Base-by-base conservation (phyloP, 2,888 invertebrate species). In the Chymomyza procnemis region DNA sequence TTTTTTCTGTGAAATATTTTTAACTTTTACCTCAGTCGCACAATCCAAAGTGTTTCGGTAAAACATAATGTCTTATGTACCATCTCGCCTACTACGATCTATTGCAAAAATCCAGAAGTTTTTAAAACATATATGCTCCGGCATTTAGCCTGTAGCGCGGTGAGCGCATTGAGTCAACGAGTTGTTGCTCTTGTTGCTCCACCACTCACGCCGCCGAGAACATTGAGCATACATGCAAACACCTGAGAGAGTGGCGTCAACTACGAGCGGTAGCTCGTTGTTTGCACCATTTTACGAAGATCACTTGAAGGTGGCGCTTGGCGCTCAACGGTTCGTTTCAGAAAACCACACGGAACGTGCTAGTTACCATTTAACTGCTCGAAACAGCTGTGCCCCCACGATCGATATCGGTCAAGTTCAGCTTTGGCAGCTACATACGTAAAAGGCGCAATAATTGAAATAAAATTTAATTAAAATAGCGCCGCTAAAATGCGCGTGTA, bases 321-420 rank as follows among this genome's bases (percentile, higher is more conserved):
- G 85, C 79, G 74, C 74, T 80, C 66, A 66, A 56, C 73, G 63
- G 63, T 56, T 63, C 48, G 50, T 50, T 50, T 6, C 8, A 8
- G 8, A 18, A 50, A 6, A 2, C 3, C 18, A 8, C 14, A 4
- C 50, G 50, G 19, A 50, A 5, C 18, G 50, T 16, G 19, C 50
- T 50, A n/a, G n/a, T n/a, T n/a, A 18, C 16, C 4, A 1, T 16
- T 50, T 9, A 50, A 8, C 14, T 50, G 50, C 19, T 19, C 16
- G 18, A 0, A 14, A 50, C 65, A 2, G 74, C 73, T 30, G 67
- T 70, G 67, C 67, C n/a, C 57, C n/a, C n/a, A n/a, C n/a, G n/a
- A 66, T 21, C 34, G 30, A 82, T 79, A 78, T 82, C 88, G 85
- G 86, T 88, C 86, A 86, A 86, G 86, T 86, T 86, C 88, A 80